Conservation (phyloP, 2,888 invertebrate genomes). For the Polydrusus cervinus region DNA sequence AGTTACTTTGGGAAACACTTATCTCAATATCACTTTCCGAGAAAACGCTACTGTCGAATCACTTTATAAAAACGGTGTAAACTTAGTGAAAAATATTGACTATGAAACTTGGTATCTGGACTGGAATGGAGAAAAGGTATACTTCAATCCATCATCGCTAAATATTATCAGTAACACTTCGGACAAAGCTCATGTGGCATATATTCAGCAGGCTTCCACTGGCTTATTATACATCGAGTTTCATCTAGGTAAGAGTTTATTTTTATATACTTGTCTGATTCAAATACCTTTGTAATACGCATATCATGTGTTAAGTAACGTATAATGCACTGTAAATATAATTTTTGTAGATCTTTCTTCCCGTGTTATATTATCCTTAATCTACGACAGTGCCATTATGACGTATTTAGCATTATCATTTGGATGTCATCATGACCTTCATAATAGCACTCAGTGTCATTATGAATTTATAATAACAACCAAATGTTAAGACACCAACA, state of each 20-base stretch:
- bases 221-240: conserved; percentile 44
- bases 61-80: conserved; percentile 26
- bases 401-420: too few species aligned
- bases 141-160: conserved; percentile 32
- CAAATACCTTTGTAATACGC: too few species aligned
- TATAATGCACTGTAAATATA: too few species aligned
- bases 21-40: conserved; percentile 33
- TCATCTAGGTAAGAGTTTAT: conserved; percentile 28
- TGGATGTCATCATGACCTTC: too few species aligned
- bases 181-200: conserved; percentile 32
- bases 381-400: too few species aligned
- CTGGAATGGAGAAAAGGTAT: conserved; percentile 43
- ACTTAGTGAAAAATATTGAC: conserved; percentile 33
- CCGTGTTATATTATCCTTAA: too few species aligned
- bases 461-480: too few species aligned
- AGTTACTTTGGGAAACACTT: conserved; percentile 27
- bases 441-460: too few species aligned
- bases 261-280: background rate
- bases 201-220: conserved; percentile 33
- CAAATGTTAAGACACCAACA: too few species aligned
- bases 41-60: conserved; percentile 34
- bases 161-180: conserved; percentile 23
- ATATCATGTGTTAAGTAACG: too few species aligned
- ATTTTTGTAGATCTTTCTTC: too few species aligned
- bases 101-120: conserved; percentile 41